A percentile compares a stretch with the other conserved stretches of the same genome.
Evolutionary conservation across 1,140 invertebrate genomes (phyloP).

Genomic region (Cotesia typhae): DNA sequence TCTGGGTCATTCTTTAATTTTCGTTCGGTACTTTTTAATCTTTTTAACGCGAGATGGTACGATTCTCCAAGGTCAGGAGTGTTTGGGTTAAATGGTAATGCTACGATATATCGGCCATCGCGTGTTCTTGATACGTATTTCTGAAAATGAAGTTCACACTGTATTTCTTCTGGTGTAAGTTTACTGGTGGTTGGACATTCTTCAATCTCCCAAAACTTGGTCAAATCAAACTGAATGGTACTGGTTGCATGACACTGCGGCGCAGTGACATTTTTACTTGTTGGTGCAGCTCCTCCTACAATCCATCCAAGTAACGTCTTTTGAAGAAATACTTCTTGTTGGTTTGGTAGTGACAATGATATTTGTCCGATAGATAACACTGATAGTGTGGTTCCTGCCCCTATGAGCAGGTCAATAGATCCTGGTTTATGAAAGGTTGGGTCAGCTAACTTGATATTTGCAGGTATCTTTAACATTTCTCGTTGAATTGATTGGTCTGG

Average conservation of each 20-base stretch:
- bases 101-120: too few species aligned
- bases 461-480: slow-evolving; percentile 8
- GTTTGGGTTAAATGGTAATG: too few species aligned
- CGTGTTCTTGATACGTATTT: too few species aligned
- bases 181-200: slow-evolving; percentile 27
- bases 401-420: slow-evolving; percentile 39
- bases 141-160: too few species aligned
- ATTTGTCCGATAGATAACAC: slow-evolving; percentile 37
- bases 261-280: not conserved
- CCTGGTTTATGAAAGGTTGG: slow-evolving; percentile 38
- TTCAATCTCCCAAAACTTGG: slow-evolving; percentile 36
- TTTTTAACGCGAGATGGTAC: too few species aligned
- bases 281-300: slow-evolving; percentile 22
- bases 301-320: slow-evolving; percentile 40
- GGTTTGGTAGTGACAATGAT: slow-evolving; percentile 21
- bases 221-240: not conserved
- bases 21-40: too few species aligned
- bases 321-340: slow-evolving; percentile 35
- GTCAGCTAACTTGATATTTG: slow-evolving; percentile 35
- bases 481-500: not conserved
- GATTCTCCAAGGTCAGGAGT: too few species aligned
- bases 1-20: slow-evolving; percentile 10
- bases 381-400: slow-evolving; percentile 36
- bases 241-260: slow-evolving; percentile 26
- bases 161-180: too few species aligned